These are phyloP conservation scores for Argynnis bischoffii DNA, from an alignment of 2,888 invertebrate species.

Conservation along the genomic window DNA sequence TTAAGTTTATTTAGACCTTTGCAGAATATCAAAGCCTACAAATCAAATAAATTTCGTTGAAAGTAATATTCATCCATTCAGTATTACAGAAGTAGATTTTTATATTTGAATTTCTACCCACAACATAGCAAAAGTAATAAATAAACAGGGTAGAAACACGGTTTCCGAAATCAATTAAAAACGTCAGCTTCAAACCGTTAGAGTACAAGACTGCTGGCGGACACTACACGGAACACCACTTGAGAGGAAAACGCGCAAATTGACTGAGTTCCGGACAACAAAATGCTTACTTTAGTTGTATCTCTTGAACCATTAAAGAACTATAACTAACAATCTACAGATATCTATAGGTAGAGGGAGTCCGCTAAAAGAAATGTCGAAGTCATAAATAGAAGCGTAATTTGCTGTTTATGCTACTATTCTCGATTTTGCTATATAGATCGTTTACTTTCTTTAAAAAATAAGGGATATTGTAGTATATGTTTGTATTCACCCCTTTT, in stretches of 20 bases:
- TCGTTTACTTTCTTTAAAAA: too few species aligned
- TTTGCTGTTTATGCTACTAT: too few species aligned
- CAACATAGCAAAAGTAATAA: not conserved
- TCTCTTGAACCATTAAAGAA: slow-evolving; percentile 15
- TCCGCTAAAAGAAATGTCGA: too few species aligned
- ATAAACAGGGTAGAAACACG: slow-evolving; percentile 30
- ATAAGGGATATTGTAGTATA: too few species aligned
- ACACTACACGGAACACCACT: slow-evolving; percentile 42
- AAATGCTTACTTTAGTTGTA: slow-evolving; percentile 22
- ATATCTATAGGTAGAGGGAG: too few species aligned
- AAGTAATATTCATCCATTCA: too few species aligned
- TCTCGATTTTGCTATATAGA: too few species aligned
- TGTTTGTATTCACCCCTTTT: too few species aligned
- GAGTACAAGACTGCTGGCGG: slow-evolving; percentile 37
- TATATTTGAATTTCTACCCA: not conserved
- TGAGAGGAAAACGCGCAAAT: slow-evolving; percentile 33
- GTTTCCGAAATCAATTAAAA: slow-evolving; percentile 45
- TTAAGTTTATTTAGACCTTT: too few species aligned
- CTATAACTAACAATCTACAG: not conserved
- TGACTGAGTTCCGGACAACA: slow-evolving; percentile 31
- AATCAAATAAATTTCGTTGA: too few species aligned
- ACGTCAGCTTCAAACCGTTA: slow-evolving; percentile 34
- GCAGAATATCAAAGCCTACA: too few species aligned
- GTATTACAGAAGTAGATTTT: not conserved
- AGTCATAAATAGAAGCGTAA: too few species aligned